phyloP scores from a whole-genome alignment of 1,140 invertebrate species.

The Megalonaias nervosa region DNA sequence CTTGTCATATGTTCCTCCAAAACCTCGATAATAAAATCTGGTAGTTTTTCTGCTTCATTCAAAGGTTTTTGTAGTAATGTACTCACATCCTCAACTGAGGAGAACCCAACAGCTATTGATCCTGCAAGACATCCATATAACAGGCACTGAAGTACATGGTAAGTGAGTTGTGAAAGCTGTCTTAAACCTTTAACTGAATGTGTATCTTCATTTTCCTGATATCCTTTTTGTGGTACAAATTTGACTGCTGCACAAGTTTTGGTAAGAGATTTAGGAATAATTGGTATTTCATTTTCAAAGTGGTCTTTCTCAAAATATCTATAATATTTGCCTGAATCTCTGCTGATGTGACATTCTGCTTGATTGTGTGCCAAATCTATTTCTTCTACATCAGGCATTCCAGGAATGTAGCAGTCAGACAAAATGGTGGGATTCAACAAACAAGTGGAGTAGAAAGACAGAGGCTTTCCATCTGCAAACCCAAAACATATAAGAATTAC shows the following conservation, averaged over 20 bases:
- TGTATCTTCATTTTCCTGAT: no score
- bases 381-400: not conserved
- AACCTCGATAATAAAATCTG: not conserved
- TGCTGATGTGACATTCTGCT: not conserved
- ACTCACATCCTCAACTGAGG: not conserved
- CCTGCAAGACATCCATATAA: not conserved
- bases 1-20: conserved; percentile 6
- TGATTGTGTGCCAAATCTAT: not conserved
- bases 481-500: not conserved
- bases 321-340: not conserved
- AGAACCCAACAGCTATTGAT: conserved; percentile 9
- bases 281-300: not conserved
- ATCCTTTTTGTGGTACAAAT: conserved; percentile 4
- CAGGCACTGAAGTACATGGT: no score
- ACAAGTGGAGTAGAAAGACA: not conserved
- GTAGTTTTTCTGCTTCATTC: not conserved
- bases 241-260: not conserved
- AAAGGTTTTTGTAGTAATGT: not conserved
- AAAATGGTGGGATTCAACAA: not conserved
- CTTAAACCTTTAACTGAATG: no score
- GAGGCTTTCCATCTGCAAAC: not conserved
- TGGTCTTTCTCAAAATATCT: not conserved
- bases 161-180: no score
- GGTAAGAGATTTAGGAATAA: not conserved
- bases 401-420: conserved; percentile 2